phyloP scores from a whole-genome alignment of 1,140 invertebrate genomes.

The Phymastichus coffea region DNA sequence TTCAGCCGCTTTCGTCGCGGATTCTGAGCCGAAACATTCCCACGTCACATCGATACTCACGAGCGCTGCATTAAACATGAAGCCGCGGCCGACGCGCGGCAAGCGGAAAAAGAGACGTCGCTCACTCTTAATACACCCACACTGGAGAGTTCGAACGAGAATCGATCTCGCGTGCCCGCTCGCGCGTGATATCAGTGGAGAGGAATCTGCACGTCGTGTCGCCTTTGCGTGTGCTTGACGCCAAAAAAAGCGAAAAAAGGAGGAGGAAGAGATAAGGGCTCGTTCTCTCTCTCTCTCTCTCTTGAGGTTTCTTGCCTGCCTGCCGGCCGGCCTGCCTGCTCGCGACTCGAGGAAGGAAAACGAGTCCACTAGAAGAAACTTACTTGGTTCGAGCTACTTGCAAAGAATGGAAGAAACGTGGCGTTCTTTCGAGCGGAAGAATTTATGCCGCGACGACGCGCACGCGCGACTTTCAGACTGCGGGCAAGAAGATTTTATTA shows the following conservation, averaged over 20 bases:
- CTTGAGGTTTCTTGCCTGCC: not conserved
- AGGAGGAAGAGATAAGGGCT: not conserved
- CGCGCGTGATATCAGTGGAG: constrained; percentile 37
- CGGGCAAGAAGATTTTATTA: constrained; percentile 27
- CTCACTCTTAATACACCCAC: not conserved
- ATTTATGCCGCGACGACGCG: constrained; percentile 14
- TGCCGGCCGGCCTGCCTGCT: constrained; percentile 23
- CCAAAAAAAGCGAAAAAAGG: too few relatives aligned
- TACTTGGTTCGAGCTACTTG: constrained; percentile 14
- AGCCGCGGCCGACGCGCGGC: not conserved
- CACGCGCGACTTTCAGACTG: constrained; percentile 12
- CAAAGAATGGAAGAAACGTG: constrained; percentile 24
- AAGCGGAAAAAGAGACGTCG: not conserved
- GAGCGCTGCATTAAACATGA: constrained; percentile 34
- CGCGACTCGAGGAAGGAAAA: constrained; percentile 18
- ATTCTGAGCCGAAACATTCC: constrained; percentile 14
- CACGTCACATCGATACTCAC: constrained; percentile 1
- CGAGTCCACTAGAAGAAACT: constrained; percentile 24
- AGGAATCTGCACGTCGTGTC: constrained; percentile 44
- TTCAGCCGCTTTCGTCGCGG: not conserved
- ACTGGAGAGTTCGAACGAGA: not conserved
- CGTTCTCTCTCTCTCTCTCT: not conserved
- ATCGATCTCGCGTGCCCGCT: constrained; percentile 33
- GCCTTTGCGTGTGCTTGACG: constrained; percentile 39
- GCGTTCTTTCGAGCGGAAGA: constrained; percentile 27